phyloP scores from a whole-genome alignment of 2,797 vertebrate genomes.

The Melanotaenia trifasciata region DNA sequence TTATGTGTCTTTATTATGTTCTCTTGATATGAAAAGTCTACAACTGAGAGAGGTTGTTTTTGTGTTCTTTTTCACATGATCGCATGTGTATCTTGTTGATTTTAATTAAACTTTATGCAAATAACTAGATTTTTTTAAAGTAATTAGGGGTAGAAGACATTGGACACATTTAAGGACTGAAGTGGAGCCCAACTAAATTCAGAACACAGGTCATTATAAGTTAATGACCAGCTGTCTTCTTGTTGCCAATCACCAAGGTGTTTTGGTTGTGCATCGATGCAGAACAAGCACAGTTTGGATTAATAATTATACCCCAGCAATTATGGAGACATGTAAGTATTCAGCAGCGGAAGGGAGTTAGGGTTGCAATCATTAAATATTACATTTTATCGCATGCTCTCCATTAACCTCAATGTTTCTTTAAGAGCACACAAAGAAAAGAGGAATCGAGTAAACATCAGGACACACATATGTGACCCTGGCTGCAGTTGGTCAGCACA shows the following conservation, averaged over 20 bases:
- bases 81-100: not conserved
- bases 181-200: constrained; percentile 39
- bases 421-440: constrained; percentile 27
- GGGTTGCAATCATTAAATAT: constrained; percentile 61
- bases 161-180: constrained; percentile 24
- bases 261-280: constrained; percentile 51
- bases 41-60: not conserved
- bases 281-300: constrained; percentile 67
- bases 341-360: not conserved
- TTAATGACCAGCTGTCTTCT: constrained; percentile 59
- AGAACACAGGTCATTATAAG: constrained; percentile 63
- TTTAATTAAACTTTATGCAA: constrained; percentile 14
- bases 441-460: constrained; percentile 21
- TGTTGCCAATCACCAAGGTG: constrained; percentile 60
- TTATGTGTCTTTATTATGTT: too few relatives aligned
- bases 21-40: too few relatives aligned
- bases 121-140: not conserved
- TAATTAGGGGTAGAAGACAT: not conserved
- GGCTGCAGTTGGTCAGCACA: constrained; percentile 3
- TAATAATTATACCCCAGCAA: constrained; percentile 53
- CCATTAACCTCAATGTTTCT: constrained; percentile 60
- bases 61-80: not conserved
- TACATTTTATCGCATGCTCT: constrained; percentile 64
- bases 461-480: constrained; percentile 27
- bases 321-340: constrained; percentile 52